Conservation (phyloP, 2,888 invertebrate species). For the Exocentrus adspersus region DNA sequence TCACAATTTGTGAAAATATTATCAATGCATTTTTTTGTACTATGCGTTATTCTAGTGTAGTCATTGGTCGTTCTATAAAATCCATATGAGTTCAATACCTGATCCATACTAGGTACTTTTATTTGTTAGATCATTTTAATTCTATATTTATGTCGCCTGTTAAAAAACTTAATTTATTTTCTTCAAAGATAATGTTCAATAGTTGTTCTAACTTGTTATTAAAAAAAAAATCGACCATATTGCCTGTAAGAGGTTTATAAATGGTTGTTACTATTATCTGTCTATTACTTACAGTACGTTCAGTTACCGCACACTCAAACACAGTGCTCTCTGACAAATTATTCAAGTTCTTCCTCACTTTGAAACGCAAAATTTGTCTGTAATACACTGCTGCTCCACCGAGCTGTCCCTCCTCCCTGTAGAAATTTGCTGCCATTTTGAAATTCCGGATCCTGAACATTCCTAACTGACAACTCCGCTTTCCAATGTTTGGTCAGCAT, state of each 20-base stretch:
- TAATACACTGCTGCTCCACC: conserved; percentile 10
- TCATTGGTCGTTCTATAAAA: neutral
- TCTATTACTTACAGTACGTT: conserved; percentile 1
- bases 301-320: conserved; percentile 8
- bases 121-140: neutral
- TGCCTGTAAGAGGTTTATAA: neutral
- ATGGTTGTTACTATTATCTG: conserved; percentile 6
- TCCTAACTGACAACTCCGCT: conserved; percentile 6
- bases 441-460: conserved; percentile 1
- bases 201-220: neutral
- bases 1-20: neutral
- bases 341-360: neutral
- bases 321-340: neutral
- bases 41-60: neutral
- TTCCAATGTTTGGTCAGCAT: conserved; percentile 14
- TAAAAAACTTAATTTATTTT: neutral
- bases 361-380: neutral
- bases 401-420: conserved; percentile 14
- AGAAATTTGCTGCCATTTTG: conserved; percentile 1
- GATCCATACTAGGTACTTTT: neutral
- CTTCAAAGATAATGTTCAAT: neutral
- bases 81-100: neutral
- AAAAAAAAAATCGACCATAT: neutral
- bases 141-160: neutral
- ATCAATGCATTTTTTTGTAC: conserved; percentile 1